Base-by-base conservation (phyloP, 2,888 invertebrate genomes). In the Noctua janthe region DNA sequence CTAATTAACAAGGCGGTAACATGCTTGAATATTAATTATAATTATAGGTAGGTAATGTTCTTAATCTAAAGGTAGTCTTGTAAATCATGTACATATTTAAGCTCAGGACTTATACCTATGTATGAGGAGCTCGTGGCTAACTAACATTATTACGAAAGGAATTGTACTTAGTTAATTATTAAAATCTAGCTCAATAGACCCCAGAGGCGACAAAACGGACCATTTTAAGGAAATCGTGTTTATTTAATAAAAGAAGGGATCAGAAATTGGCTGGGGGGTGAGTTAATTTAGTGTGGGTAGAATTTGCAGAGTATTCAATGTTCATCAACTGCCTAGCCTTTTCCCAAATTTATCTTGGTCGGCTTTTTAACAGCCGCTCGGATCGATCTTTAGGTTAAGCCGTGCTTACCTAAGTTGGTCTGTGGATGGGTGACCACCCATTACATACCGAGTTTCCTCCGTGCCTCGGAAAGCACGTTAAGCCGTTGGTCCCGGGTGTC, bases 91-190 rank as follows among this genome's bases (percentile, higher is more conserved):
- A 20, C 54, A 7, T 15, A 49, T 49, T 49, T 49, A 49, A 49
- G 49, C 5, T 49, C 1, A 23, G 23, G 8, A 56, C 56, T 10
- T 56, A 56, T 23, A 54, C 54, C 29, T 29, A 29, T 29, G 29
- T 29, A 29, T 29, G 29, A 29, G 29, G 29, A 29, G 29, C 29
- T 29, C 29, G 29, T 29, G 29, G 29, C 29, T 29, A 29, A 47
- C 64, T 39, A 78, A 78, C 70, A 59, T 70, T 83, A n/a, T 47
- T 47, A 71, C 15, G 20, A 23, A 83, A 66, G 39, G 71, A 71
- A 74, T 23, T 23, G 39, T 51, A 8, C 0, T 20, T 47, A 35
- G 6, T 80, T 70, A 13, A 75, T 69, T 75, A 80, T 83, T 54
- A 64, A 72, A 72, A 75, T 80, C 67, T 29, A 29, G 29, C 35